Base-by-base conservation (phyloP, 2,888 invertebrate genomes). In the Meloe dianella region DNA sequence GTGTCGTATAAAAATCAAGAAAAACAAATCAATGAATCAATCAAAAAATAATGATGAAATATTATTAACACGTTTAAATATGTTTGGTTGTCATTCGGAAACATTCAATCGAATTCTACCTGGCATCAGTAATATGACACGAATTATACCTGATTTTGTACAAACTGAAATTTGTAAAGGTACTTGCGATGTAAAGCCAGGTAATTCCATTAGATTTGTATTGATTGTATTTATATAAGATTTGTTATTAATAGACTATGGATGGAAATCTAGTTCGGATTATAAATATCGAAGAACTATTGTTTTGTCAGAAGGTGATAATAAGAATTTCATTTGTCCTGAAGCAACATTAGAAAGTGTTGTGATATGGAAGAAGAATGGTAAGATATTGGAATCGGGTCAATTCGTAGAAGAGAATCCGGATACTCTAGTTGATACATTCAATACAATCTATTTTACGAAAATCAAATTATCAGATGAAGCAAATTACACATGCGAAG, bases 401-500 rank as follows among this genome's bases (percentile, higher is more conserved):
- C 73, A 77, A 5, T 68, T 77, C n/a, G 80, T 79, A 63, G 82
- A 85, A 71, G 76, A 79, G 12, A 85, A 85, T 72, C 85, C 85
- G 2, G 82, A 85, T 73, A 81, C 88, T 57, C 80, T 86, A 8
- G 85, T 89, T 2, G 89, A 89, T 74, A 82, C 85, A 0, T 88
- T 87, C 72, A 86, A 85, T 51, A 86, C 86, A 1, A 77, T 90
- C 27, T 88, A 88, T 77, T 81, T 90, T 54, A 81, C 85, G 70
- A 87, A 88, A 66, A 88, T 91, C 1, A 87, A 87, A 14, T 84
- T 85, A 70, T 82, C 85, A 0, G 92, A 92, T 79, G 87, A 89
- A 68, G 93, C 92, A 12, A 87, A 87, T 75, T 93, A 92, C 79
- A 87, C 87, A 0, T 93, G 93, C 79, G 84, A 85, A 66, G 88